A percentile compares a stretch with the other conserved stretches of the same genome.
These are phyloP conservation scores for Nymphalis polychloros DNA, from an alignment of 2,888 invertebrate genomes.

Conservation along the genomic window DNA sequence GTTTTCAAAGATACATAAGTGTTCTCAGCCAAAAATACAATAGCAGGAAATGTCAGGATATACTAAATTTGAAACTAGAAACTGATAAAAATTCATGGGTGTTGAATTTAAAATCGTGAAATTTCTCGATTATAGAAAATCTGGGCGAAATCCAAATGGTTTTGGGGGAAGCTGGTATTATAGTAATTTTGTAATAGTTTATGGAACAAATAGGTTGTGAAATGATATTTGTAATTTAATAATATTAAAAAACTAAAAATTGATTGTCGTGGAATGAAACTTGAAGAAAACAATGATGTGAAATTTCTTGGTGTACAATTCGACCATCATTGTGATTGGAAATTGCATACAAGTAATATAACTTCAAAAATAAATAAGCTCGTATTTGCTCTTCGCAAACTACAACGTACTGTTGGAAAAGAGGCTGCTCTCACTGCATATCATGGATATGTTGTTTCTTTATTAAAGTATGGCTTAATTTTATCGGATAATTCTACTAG, in stretches of 20 bases:
- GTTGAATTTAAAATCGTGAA: constrained; percentile 23
- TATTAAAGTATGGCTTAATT: no score
- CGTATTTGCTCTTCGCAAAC: no score
- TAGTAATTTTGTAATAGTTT: constrained; percentile 5
- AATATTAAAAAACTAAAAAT: background rate
- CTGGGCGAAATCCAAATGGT: constrained; percentile 19
- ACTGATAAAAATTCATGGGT: constrained; percentile 24
- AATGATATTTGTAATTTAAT: background rate
- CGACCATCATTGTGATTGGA: no score
- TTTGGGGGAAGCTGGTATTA: constrained; percentile 20
- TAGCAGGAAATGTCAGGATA: constrained; percentile 14
- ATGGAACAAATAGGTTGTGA: background rate
- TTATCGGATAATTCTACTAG: no score
- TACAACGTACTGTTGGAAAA: no score
- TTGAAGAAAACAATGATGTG: no score
- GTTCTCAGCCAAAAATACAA: background rate
- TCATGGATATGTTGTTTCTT: no score
- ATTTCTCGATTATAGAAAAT: constrained; percentile 20
- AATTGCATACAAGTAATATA: no score
- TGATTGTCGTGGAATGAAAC: no score
- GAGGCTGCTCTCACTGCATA: no score
- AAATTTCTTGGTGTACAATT: no score
- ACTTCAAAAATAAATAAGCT: no score
- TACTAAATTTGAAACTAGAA: constrained; percentile 16
- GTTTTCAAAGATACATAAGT: background rate